A percentile compares a stretch with the other conserved stretches of the same genome.
phyloP scores from a whole-genome alignment of 2,888 invertebrate species.

The Cacoxenus indagator region DNA sequence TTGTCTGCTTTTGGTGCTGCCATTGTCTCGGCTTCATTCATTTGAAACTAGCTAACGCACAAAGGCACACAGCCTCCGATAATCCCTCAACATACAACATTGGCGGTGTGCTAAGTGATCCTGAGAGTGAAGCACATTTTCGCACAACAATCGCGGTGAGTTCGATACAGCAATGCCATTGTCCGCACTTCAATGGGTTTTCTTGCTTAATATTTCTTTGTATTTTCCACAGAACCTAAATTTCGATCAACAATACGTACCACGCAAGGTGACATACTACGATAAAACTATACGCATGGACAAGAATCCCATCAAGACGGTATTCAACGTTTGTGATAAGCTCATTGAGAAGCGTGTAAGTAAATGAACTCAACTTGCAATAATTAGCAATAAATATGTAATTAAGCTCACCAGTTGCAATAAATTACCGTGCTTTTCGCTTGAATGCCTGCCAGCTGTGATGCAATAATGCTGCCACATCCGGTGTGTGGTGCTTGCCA shows the following conservation, averaged over 20 bases:
- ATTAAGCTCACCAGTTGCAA: not conserved
- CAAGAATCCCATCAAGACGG: constrained; percentile 94
- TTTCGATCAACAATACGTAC: constrained; percentile 86
- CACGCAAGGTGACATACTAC: constrained; percentile 87
- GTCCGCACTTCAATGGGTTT: constrained; percentile 11
- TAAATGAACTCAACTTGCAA: constrained; percentile 43
- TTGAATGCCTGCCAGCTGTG: not conserved
- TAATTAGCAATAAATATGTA: constrained; percentile 10
- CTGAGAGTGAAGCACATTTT: constrained; percentile 84
- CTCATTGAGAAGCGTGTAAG: constrained; percentile 86
- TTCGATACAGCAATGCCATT: constrained; percentile 39
- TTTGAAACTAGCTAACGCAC: constrained; percentile 36
- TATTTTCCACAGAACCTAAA: constrained; percentile 79
- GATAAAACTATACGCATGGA: constrained; percentile 94
- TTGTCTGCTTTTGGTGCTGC: constrained; percentile 48
- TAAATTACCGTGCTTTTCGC: not conserved
- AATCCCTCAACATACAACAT: constrained; percentile 86
- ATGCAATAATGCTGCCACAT: constrained; percentile 41
- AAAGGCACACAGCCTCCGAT: constrained; percentile 65
- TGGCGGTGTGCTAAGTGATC: constrained; percentile 91
- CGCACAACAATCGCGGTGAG: constrained; percentile 87
- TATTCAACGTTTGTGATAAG: constrained; percentile 92
- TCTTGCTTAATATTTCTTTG: not conserved
- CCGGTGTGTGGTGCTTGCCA: constrained; percentile 2
- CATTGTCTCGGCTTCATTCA: constrained; percentile 42